Conservation (phyloP, 1,140 invertebrate species). For the Venustaconcha ellipsiformis region DNA sequence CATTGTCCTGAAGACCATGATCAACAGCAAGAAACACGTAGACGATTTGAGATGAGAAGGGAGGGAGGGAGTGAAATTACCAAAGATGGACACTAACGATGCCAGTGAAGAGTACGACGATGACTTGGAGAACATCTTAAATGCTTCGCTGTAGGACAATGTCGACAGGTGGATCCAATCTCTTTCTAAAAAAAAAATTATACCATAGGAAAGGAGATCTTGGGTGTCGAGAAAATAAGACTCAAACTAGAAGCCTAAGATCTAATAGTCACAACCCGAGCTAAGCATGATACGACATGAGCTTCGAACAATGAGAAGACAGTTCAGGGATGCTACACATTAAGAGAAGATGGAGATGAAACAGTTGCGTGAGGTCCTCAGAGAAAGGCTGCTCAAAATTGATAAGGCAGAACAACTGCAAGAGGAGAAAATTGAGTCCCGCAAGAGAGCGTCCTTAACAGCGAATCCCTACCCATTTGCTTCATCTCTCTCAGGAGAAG, state of each 20-base stretch:
- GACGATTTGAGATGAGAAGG: not conserved
- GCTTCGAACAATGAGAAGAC: not conserved
- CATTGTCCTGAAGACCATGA: too few species aligned
- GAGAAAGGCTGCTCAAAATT: not conserved
- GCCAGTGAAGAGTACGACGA: slow-evolving; percentile 6
- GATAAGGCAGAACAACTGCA: slow-evolving; percentile 2
- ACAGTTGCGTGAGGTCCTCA: not conserved
- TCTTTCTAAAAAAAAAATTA: slow-evolving; percentile 6
- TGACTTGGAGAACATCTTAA: slow-evolving; percentile 1
- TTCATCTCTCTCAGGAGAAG: slow-evolving; percentile 1
- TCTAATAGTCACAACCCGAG: too few species aligned
- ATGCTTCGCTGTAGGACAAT: not conserved
- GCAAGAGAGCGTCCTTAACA: not conserved
- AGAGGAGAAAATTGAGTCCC: not conserved
- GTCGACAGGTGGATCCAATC: slow-evolving; percentile 6
- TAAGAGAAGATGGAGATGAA: slow-evolving; percentile 4
- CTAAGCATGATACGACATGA: too few species aligned
- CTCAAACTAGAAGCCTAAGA: too few species aligned
- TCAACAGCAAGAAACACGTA: too few species aligned
- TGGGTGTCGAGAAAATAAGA: slow-evolving; percentile 6
- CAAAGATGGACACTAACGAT: not conserved
- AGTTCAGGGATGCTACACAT: not conserved
- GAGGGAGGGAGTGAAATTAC: not conserved
- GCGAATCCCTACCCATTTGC: not conserved
- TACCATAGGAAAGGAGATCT: slow-evolving; percentile 4